Evolutionary conservation across 37 sponge, comb jelly and placozoan genomes (phyloP).

Genomic region (Aplysina aerophoba): DNA sequence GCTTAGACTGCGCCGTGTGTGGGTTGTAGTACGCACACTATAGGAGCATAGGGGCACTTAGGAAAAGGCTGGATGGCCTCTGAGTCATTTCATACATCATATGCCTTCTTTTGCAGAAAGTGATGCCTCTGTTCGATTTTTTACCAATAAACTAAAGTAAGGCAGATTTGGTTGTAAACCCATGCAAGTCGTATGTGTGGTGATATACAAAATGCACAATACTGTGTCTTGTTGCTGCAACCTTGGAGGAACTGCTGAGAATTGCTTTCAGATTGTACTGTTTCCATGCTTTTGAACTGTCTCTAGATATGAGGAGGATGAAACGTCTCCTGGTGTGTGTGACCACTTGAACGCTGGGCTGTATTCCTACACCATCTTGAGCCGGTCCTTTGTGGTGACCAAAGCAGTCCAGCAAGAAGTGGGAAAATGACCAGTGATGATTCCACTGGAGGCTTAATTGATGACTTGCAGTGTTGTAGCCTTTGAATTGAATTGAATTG

Average conservation of each 20-base stretch:
- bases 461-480: neutral
- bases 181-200: neutral
- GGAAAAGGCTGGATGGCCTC: no score
- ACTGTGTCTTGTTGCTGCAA: no score
- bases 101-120: neutral
- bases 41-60: no score
- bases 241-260: no score
- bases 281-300: no score
- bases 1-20: no score
- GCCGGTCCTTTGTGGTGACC: slow-evolving; percentile 49
- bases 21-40: no score
- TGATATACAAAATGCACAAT: no score
- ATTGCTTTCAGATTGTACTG: no score
- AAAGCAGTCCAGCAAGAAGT: neutral
- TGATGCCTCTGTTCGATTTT: slow-evolving; percentile 4
- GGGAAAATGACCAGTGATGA: neutral
- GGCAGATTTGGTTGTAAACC: neutral
- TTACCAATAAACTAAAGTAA: slow-evolving; percentile 12
- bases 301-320: slow-evolving; percentile 70
- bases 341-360: slow-evolving; percentile 72
- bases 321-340: slow-evolving; percentile 55
- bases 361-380: slow-evolving; percentile 74
- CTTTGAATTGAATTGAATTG: no score
- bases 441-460: neutral
- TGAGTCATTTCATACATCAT: no score